A percentile compares a stretch with the other conserved stretches of the same genome.
Evolutionary conservation across 2,888 invertebrate species (phyloP).

Genomic region (Agonopterix alstromeriana): DNA sequence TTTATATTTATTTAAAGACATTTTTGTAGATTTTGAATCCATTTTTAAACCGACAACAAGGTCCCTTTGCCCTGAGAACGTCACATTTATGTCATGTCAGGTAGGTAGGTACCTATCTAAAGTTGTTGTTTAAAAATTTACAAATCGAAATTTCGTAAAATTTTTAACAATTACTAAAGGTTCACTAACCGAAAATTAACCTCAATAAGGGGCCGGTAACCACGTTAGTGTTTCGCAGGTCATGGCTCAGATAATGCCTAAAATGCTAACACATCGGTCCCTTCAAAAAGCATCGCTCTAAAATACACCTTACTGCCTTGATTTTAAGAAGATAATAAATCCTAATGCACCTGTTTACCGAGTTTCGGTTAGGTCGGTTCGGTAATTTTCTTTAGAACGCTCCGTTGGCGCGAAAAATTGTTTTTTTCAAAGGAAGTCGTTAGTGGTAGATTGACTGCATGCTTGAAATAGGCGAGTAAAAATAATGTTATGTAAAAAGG

Average conservation of each 20-base stretch:
- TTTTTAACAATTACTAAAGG: slow-evolving; percentile 13
- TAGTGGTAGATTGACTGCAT: not conserved
- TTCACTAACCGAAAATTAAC: slow-evolving; percentile 43
- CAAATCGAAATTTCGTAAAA: not conserved
- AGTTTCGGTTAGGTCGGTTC: slow-evolving; percentile 44
- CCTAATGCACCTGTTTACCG: slow-evolving; percentile 17
- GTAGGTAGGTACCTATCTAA: too few species aligned
- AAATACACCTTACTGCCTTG: slow-evolving; percentile 15
- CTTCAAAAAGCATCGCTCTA: not conserved
- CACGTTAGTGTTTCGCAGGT: slow-evolving; percentile 53
- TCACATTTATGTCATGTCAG: too few species aligned
- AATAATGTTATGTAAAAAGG: not conserved
- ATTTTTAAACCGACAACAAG: too few species aligned
- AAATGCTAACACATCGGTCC: slow-evolving; percentile 22
- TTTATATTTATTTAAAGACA: too few species aligned
- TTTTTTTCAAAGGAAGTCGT: slow-evolving; percentile 54
- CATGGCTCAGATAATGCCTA: slow-evolving; percentile 51
- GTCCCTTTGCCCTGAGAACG: too few species aligned
- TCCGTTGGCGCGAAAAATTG: slow-evolving; percentile 67
- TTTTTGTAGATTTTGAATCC: too few species aligned
- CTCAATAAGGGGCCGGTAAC: slow-evolving; percentile 34
- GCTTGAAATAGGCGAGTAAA: slow-evolving; percentile 2
- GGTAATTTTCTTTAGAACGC: slow-evolving; percentile 68
- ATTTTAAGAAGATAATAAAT: slow-evolving; percentile 10
- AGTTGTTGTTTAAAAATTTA: not conserved